Conservation (phyloP, 1,140 invertebrate species). For the Drosophila funebris region DNA sequence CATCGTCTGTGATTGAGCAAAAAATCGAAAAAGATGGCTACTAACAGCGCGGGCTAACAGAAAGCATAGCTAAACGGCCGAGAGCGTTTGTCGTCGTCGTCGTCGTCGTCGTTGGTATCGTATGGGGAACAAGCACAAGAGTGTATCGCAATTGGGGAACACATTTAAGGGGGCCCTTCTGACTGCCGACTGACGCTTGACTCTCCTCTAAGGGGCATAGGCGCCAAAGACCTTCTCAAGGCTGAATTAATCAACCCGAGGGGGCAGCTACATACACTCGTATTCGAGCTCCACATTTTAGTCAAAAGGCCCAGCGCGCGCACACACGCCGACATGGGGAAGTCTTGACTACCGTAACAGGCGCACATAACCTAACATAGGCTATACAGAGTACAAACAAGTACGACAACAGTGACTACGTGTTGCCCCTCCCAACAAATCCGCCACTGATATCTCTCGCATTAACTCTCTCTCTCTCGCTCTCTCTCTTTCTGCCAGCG, state of each 20-base stretch:
- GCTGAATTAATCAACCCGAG: conserved; percentile 12
- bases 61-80: conserved; percentile 61
- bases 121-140: conserved; percentile 21
- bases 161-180: conserved; percentile 14
- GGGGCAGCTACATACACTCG: not conserved
- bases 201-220: conserved; percentile 42
- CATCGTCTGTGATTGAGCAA: conserved; percentile 55
- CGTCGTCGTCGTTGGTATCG: not conserved
- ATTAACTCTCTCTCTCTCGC: conserved; percentile 19
- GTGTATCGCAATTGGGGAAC: conserved; percentile 30
- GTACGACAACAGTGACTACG: not conserved
- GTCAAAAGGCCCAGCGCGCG: conserved; percentile 51
- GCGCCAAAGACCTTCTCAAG: conserved; percentile 68
- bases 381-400: not conserved
- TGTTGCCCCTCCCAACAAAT: conserved; percentile 24
- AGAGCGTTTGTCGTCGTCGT: conserved; percentile 14
- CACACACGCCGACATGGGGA: conserved; percentile 82
- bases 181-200: not conserved
- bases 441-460: conserved; percentile 10
- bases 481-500: not conserved
- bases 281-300: conserved; percentile 45
- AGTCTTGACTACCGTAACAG: conserved; percentile 78
- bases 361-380: conserved; percentile 52
- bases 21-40: conserved; percentile 83
- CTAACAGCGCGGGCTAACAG: conserved; percentile 80